Conservation (phyloP, 2,113 vertebrate species). For the Rattus rattus region DNA sequence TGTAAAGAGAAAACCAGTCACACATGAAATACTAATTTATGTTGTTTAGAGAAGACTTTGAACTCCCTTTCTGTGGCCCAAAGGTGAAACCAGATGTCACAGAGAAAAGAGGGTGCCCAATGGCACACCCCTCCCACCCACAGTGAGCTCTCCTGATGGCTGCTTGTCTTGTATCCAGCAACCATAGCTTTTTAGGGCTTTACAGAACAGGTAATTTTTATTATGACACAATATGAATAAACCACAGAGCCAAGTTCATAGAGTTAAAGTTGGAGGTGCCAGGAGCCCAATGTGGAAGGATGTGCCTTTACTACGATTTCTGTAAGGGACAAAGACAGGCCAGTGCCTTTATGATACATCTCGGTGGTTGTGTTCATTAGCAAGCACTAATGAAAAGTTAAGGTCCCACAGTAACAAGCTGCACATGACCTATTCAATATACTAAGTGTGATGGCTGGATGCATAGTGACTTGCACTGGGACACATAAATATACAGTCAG, state of each 20-base stretch:
- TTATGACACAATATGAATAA: constrained; percentile 65
- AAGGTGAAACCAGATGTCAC: not conserved
- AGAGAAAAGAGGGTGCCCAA: not conserved
- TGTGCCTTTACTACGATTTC: constrained; percentile 66
- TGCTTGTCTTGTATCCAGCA: not conserved
- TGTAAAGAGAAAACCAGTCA: not conserved
- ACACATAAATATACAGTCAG: not conserved
- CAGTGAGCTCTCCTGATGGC: not conserved
- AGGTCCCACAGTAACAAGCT: constrained; percentile 71
- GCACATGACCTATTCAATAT: constrained; percentile 76
- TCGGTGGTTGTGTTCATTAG: constrained; percentile 62
- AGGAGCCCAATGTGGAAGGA: constrained; percentile 47
- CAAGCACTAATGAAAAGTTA: constrained; percentile 68
- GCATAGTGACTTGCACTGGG: not conserved
- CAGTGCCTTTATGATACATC: constrained; percentile 52
- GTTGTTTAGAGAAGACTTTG: constrained; percentile 21
- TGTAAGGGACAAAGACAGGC: constrained; percentile 56
- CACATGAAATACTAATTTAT: not conserved
- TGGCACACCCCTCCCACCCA: no score
- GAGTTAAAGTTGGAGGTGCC: constrained; percentile 59
- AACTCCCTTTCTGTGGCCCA: not conserved
- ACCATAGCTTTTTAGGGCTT: not conserved
- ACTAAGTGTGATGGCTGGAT: constrained; percentile 56
- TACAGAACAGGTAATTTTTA: constrained; percentile 27
- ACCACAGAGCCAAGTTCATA: constrained; percentile 60